Percentiles rank a stretch among this genome's conserved stretches.
phyloP scores from a whole-genome alignment of 2,797 vertebrate species.

The Anabacerthia variegaticeps region DNA sequence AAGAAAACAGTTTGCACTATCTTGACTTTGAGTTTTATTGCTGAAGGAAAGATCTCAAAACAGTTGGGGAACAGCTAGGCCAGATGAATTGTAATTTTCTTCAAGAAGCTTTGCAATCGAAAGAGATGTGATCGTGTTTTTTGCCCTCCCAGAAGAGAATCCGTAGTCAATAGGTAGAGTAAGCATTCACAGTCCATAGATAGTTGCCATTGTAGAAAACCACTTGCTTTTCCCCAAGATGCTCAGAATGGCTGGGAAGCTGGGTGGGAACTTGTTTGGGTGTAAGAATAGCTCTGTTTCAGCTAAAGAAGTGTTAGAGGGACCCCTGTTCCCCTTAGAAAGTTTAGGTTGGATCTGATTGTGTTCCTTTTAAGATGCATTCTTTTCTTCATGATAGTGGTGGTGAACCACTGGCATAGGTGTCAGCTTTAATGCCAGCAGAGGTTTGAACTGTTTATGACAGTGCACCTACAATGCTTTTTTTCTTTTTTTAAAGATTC shows the following conservation, averaged over 20 bases:
- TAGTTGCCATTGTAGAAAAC: not conserved
- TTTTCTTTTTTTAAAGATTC: constrained; percentile 74
- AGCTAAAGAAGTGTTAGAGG: not conserved
- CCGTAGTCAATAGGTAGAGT: not conserved
- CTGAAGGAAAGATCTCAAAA: not conserved
- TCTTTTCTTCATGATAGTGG: not conserved
- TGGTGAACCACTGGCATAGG: constrained; percentile 44
- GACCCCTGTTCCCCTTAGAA: not conserved
- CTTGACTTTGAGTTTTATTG: not conserved
- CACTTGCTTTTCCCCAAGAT: not conserved
- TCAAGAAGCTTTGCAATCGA: not conserved
- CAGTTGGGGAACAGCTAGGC: not conserved
- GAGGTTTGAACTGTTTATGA: constrained; percentile 64
- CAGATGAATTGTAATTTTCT: not conserved
- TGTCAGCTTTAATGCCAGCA: constrained; percentile 54
- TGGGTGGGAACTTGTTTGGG: not conserved
- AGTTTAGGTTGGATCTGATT: not conserved
- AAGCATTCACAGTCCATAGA: not conserved
- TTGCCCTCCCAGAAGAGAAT: not conserved
- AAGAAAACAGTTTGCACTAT: not conserved
- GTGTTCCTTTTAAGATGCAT: constrained; percentile 1
- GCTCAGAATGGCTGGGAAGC: not conserved
- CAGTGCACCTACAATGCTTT: constrained; percentile 69
- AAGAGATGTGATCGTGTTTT: accelerated
- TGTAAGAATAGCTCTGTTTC: not conserved